Evolutionary conservation across 37 sponge, comb jelly and placozoan genomes (phyloP), one percentile per base, ranked within the genome.

Genomic region (Petrosia ficiformis): DNA sequence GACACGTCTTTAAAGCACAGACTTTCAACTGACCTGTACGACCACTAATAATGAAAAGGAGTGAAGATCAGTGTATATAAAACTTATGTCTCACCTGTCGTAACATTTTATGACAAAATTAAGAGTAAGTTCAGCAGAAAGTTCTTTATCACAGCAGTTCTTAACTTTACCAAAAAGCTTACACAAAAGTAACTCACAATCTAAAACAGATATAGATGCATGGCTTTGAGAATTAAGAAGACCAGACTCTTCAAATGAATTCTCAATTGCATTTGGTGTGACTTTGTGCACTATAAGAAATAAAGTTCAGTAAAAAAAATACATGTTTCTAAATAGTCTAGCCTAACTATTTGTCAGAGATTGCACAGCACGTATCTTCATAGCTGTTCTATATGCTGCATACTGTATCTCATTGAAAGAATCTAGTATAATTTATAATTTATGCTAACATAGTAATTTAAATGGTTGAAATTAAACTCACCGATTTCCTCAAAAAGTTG

Each of bases 351-450:
- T 74, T 2, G 82, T 85, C 32, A 61, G 28, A 21, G 74, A 84
- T 72, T 95, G 96, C 1, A 95, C 61, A 11, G 86, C 60, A 35
- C 96, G 63, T 59, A 95, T 57, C 79, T 95, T 95, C 86, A 88
- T 88, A n/a, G 96, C 96, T 11, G 96, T 92, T 16, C 93, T 38
- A 67, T 95, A 95, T 19, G 96, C 86, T 21, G 77, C 89, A 81
- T 82, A 95, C 64, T 77, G 59, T 38, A 93, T 89, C 25, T 74
- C 21, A 42, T 93, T 84, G 31, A 93, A 48, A 0, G 63, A 86
- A 79, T 84, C 94, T 92, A 59, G 41, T 34, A 10, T 26, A 74
- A 65, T 32, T 25, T 65, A 22, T 40, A 28, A 65, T 65, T 10
- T 1, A 38, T 26, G n/a, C 1, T 1, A 16, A 30, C 82, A 67